Conservation (phyloP, 2,888 invertebrate species). For the Lithophane leautieri region DNA sequence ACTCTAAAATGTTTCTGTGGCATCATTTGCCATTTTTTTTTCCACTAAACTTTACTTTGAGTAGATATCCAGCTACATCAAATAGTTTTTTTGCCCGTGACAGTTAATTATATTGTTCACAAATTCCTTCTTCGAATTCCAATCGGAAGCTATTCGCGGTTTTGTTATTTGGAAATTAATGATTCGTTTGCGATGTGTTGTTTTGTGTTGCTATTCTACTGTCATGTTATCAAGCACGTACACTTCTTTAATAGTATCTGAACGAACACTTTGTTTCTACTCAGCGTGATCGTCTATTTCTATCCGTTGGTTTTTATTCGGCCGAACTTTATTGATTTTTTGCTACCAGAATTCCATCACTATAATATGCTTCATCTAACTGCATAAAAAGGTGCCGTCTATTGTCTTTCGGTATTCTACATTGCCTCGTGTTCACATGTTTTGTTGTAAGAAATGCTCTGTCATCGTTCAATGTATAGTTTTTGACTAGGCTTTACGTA, state of each 20-base stretch:
- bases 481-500: slow-evolving; percentile 46
- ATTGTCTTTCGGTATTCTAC: slow-evolving; percentile 66
- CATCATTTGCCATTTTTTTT: too few relatives aligned
- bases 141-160: slow-evolving; percentile 63
- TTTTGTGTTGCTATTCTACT: slow-evolving; percentile 63
- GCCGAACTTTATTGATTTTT: slow-evolving; percentile 66
- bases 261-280: slow-evolving; percentile 68
- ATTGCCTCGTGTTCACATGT: slow-evolving; percentile 63
- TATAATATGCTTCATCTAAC: slow-evolving; percentile 65
- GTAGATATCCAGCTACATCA: slow-evolving; percentile 13
- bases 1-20: slow-evolving; percentile 8
- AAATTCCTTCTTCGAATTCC: slow-evolving; percentile 64
- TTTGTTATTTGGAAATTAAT: slow-evolving; percentile 67
- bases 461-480: slow-evolving; percentile 66
- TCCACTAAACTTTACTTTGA: slow-evolving; percentile 11
- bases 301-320: slow-evolving; percentile 55
- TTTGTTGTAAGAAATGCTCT: slow-evolving; percentile 61
- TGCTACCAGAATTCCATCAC: slow-evolving; percentile 62
- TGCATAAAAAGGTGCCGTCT: slow-evolving; percentile 64
- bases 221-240: slow-evolving; percentile 70
- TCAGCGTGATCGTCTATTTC: slow-evolving; percentile 61
- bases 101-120: slow-evolving; percentile 61
- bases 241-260: slow-evolving; percentile 62
- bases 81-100: slow-evolving; percentile 39
- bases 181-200: slow-evolving; percentile 66